phyloP scores from a whole-genome alignment of 2,113 vertebrate genomes.

The Poeciliopsis occidentalis region DNA sequence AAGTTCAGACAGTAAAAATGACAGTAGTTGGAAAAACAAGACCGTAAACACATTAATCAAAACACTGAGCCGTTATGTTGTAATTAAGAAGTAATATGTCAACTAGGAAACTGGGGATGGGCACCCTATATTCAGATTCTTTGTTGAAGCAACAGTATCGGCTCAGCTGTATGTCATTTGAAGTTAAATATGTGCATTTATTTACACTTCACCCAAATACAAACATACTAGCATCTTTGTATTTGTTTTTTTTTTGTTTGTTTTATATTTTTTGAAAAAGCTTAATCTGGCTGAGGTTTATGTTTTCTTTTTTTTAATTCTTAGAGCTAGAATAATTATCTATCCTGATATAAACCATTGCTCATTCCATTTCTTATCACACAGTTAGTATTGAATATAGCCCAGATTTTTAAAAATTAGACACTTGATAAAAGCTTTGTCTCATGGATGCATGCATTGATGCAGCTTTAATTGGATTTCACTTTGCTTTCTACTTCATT shows the following conservation, averaged over 20 bases:
- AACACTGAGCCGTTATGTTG: neutral
- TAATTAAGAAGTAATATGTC: neutral
- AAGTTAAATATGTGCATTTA: neutral
- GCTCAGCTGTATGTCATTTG: neutral
- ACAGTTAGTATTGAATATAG: constrained; percentile 27
- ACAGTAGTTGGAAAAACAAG: neutral
- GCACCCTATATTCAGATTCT: neutral
- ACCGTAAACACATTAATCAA: neutral
- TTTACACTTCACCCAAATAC: neutral
- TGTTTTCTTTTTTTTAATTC: constrained; percentile 11
- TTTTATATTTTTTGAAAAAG: neutral
- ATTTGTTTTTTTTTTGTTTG: too few relatives aligned
- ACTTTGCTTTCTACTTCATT: constrained; percentile 4
- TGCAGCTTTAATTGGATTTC: neutral
- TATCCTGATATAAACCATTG: constrained; percentile 32
- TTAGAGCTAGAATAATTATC: constrained; percentile 33
- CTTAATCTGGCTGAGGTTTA: neutral
- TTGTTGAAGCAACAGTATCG: neutral
- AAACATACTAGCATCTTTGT: too few relatives aligned
- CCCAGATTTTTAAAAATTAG: constrained; percentile 19
- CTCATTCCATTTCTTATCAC: constrained; percentile 16
- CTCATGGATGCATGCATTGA: neutral
- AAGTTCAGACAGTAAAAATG: neutral
- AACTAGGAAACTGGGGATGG: neutral
- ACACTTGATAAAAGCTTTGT: constrained; percentile 20